Evolutionary conservation across 2,888 invertebrate species (phyloP).

Genomic region (Spodoptera littoralis): DNA sequence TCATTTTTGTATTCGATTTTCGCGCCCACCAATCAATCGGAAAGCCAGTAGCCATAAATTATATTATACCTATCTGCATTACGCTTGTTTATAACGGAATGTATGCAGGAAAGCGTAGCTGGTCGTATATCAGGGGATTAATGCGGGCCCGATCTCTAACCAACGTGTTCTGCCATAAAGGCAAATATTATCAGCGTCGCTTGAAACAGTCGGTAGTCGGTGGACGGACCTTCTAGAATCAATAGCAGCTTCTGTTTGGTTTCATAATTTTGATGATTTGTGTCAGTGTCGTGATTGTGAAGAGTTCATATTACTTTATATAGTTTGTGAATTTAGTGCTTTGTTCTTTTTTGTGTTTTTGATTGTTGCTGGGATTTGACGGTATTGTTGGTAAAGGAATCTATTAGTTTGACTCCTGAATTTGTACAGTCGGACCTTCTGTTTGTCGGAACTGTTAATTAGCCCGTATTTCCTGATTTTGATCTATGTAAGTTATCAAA

Average conservation of each 20-base stretch:
- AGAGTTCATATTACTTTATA: too few species aligned
- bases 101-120: constrained; percentile 41
- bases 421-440: too few species aligned
- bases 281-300: background rate
- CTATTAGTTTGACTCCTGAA: too few species aligned
- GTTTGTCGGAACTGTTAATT: too few species aligned
- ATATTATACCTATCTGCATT: constrained; percentile 17
- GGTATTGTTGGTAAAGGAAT: too few species aligned
- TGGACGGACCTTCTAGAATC: constrained; percentile 19
- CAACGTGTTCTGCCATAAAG: constrained; percentile 49
- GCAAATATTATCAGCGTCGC: constrained; percentile 56
- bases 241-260: constrained; percentile 10
- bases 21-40: constrained; percentile 7
- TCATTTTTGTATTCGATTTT: background rate
- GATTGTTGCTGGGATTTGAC: too few species aligned
- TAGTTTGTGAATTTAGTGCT: too few species aligned
- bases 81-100: constrained; percentile 51
- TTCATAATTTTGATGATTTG: constrained; percentile 21
- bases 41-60: constrained; percentile 13
- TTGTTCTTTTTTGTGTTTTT: too few species aligned
- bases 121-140: constrained; percentile 64
- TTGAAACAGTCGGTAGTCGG: constrained; percentile 27
- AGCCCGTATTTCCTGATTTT: too few species aligned
- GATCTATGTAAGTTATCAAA: too few species aligned
- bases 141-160: constrained; percentile 58